Evolutionary conservation across 2,888 invertebrate genomes (phyloP).

Genomic region (Patella ulyssiponensis): DNA sequence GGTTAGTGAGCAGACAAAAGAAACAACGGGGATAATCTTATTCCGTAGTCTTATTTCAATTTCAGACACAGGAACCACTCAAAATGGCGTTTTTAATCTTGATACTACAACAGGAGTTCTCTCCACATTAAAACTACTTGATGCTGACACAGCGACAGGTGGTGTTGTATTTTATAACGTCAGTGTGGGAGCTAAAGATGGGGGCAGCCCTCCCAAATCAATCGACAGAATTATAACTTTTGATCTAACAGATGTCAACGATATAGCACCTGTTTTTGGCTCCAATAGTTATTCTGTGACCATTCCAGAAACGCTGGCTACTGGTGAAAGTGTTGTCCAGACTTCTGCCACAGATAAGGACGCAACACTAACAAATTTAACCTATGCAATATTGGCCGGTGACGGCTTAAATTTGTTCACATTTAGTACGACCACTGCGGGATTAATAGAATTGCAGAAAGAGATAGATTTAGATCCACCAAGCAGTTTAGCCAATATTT

Average conservation of each 20-base stretch:
- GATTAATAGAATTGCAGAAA: conserved; percentile 16
- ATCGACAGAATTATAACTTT: conserved; percentile 16
- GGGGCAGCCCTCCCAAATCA: conserved; percentile 25
- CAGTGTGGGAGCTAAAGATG: conserved; percentile 37
- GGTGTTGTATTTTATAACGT: conserved; percentile 44
- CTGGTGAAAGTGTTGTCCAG: conserved; percentile 25
- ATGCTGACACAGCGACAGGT: conserved; percentile 2
- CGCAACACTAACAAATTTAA: conserved; percentile 25
- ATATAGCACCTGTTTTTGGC: conserved; percentile 29
- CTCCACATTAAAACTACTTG: not conserved
- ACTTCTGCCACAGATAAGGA: conserved; percentile 33
- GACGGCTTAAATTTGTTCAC: conserved; percentile 17
- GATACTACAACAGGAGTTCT: conserved; percentile 6
- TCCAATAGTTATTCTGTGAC: conserved; percentile 23
- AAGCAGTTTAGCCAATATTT: conserved; percentile 33
- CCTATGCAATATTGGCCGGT: conserved; percentile 18
- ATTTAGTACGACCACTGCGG: conserved; percentile 23
- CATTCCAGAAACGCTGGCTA: conserved; percentile 32
- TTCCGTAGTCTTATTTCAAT: too few relatives aligned
- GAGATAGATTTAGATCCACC: conserved; percentile 30
- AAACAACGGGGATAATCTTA: too few relatives aligned
- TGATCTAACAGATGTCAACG: conserved; percentile 33
- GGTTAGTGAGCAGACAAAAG: too few relatives aligned
- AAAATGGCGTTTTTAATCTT: conserved; percentile 9
- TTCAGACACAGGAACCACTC: not conserved